These are phyloP conservation scores for Neopipo cinnamomea DNA, from an alignment of 2,113 vertebrate species.

Conservation along the genomic window DNA sequence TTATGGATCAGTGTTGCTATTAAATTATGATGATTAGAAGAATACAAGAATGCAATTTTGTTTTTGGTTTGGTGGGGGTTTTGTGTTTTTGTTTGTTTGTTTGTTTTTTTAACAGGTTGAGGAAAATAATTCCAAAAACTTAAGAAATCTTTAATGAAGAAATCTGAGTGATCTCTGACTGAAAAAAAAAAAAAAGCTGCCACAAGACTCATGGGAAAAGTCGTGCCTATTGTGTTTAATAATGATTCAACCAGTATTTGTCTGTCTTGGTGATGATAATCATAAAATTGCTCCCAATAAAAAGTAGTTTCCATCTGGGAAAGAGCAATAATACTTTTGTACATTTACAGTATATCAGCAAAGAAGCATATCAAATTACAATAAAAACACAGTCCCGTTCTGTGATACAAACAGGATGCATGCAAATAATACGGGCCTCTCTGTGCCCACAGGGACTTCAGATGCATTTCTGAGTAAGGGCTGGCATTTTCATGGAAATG, in stretches of 20 bases:
- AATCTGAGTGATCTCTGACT: neutral
- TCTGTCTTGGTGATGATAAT: neutral
- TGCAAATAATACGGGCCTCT: neutral
- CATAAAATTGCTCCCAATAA: neutral
- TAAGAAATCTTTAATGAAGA: neutral
- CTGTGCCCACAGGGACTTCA: neutral
- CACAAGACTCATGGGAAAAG: neutral
- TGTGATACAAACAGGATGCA: neutral
- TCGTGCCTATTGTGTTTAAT: neutral
- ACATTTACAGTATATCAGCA: neutral
- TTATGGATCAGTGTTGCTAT: neutral
- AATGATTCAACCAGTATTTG: neutral
- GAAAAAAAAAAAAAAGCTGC: neutral
- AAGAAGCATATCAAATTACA: neutral
- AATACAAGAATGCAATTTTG: neutral
- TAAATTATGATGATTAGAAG: neutral
- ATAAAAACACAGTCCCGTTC: neutral
- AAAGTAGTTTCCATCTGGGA: neutral
- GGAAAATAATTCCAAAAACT: neutral
- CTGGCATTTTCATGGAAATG: constrained; percentile 60
- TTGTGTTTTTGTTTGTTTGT: too few relatives aligned
- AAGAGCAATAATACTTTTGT: neutral
- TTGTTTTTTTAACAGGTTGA: neutral
- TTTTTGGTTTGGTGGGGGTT: neutral
- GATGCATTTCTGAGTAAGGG: neutral